Base-by-base conservation (phyloP, 2,797 vertebrate species). In the Phalloptychus januarius region DNA sequence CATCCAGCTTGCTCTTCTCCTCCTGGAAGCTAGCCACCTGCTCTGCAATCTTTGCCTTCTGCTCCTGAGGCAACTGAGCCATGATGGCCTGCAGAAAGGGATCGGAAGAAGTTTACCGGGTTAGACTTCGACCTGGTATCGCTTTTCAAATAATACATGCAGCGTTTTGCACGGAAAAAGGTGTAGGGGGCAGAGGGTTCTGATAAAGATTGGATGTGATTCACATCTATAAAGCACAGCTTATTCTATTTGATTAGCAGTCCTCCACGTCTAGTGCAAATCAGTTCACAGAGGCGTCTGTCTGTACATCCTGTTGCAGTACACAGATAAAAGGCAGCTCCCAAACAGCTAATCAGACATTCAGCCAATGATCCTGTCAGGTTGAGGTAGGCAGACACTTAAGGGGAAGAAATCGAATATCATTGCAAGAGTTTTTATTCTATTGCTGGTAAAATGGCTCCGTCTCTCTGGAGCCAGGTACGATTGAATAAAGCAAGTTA, bases 11-110 rank as follows among this genome's bases (percentile, higher is more conserved):
- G 95, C 97, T 99, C 91, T 99, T 99, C 89, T 99, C 98, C 83
- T 99, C 97, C 88, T 99, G 97, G 94, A 99, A 99, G 87, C 98
- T 99, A 86, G 99, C 98, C 81, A 99, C 98, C 92, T 99, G 98
- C 85, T 99, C 98, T 0, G 98, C 98, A 87, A 99, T 99, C 95
- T 98, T 99, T 1, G 98, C 98, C 90, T 97, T 99, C 93, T 99
- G 97, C 90, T 99, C 98, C 92, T 99, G 97, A 18, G 98, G 98
- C 80, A 99, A 96, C 90, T 99, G 98, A 58, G 98, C 98, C 98
- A 99, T 99, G 94, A 99, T 98, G 84, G 98, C 98, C 98, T 99
- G 72, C 25, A 90, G 88, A 81, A 77, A 70, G 5, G 82, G 79
- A 76, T 86, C 75, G 86, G 45, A 61, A 72, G 73, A 79, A 71